Base-by-base conservation (phyloP, 2,113 vertebrate species). In the Chlamydotis undulata region DNA sequence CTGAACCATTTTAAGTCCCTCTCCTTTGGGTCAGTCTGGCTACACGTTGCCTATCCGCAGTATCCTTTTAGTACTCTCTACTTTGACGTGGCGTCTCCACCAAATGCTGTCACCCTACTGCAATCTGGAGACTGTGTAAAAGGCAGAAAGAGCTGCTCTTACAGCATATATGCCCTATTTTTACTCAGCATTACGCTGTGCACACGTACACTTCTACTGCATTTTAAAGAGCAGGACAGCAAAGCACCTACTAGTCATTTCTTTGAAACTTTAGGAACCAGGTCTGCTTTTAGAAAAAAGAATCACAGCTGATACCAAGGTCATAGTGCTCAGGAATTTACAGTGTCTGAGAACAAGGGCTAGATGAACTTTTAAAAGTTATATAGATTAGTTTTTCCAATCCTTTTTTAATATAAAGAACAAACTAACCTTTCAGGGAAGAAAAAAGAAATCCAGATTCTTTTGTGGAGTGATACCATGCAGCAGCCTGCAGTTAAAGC, bases 371-470 rank as follows among this genome's bases (percentile, higher is more conserved):
- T 84, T 61, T 25, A 84, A 87, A 94, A 6, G 31, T 81, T 92
- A 50, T 67, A 24, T 25, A 70, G 39, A 67, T 25, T 68, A 61
- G 53, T 19, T 16, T 87, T 91, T 76, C 70, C 10, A 8, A 89
- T 94, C 35, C 12, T 52, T 94, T 86, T 81, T 74, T 70, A 95
- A 89, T 78, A 52, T 65, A 84, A 92, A 84, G 69, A 91, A 77
- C 43, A 95, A 95, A 84, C 65, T 84, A 94, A 94, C 43, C 43
- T 93, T 93, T 87, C 61, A 75, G n/a, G 24, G 39, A 67, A n/a
- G 39, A 73, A 89, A 87, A 87, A 88, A 88, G 59, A 74, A 91
- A 82, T 71, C 43, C 52, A 35, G 53, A 87, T 93, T 84, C 61
- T 87, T 95, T 96, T 0, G 0, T 92, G 64, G 77, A 8, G 0